These are phyloP conservation scores for Nansenia antarctica DNA, from an alignment of 2,113 vertebrate genomes.

Conservation along the genomic window DNA sequence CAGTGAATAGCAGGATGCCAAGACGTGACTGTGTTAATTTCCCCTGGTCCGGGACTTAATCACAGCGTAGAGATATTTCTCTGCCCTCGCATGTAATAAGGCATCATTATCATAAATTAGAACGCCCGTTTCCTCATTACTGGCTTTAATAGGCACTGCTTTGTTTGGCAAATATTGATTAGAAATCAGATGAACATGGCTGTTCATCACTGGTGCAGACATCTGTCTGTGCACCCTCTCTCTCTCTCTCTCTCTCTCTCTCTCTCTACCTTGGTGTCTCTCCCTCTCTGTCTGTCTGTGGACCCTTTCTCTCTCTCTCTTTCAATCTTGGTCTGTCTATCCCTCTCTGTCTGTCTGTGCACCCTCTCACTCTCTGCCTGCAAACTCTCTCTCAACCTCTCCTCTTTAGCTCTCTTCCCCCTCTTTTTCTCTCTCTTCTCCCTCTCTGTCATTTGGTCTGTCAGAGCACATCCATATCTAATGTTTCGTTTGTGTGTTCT, in stretches of 20 bases:
- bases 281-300: not conserved
- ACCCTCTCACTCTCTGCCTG: not conserved
- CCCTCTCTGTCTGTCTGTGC: not conserved
- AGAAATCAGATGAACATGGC: not conserved
- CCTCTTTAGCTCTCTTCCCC: not conserved
- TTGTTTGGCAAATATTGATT: not conserved
- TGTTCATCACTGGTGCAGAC: too few relatives aligned
- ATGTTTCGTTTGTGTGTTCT: constrained; percentile 19
- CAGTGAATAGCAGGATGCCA: constrained; percentile 6
- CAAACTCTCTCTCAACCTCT: not conserved
- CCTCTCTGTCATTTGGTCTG: not conserved
- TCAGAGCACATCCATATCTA: constrained; percentile 8
- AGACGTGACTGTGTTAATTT: constrained; percentile 34
- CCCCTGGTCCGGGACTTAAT: constrained; percentile 37
- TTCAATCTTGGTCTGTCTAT: not conserved
- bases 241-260: not conserved
- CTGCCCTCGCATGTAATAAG: not conserved
- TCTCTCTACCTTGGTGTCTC: not conserved
- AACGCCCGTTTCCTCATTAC: too few relatives aligned
- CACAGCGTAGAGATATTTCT: constrained; percentile 23
- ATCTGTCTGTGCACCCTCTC: not conserved
- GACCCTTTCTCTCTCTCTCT: not conserved
- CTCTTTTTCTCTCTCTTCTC: not conserved
- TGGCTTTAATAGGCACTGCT: not conserved
- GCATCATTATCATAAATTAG: not conserved